Conservation (phyloP, 2,888 invertebrate genomes). For the Ypsolopha scabrella region DNA sequence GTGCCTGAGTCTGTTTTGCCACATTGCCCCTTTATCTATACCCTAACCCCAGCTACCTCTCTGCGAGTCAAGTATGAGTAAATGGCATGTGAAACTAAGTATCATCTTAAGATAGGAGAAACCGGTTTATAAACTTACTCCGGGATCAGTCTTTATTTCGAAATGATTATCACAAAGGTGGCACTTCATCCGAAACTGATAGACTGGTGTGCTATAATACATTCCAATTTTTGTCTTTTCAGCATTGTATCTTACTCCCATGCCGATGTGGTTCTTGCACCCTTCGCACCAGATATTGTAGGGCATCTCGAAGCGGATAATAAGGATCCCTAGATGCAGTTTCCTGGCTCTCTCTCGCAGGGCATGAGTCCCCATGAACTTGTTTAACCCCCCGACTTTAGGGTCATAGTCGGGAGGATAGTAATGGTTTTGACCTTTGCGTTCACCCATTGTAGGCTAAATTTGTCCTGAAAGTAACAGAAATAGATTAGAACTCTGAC, state of each 20-base stretch:
- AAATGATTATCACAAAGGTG: constrained; percentile 98
- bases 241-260: constrained; percentile 98
- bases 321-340: constrained; percentile 93
- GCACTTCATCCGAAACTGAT: constrained; percentile 99
- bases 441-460: constrained; percentile 86
- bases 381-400: constrained; percentile 92
- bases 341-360: constrained; percentile 96
- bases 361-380: constrained; percentile 95
- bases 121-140: constrained; percentile 70
- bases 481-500: too few species aligned
- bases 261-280: constrained; percentile 97
- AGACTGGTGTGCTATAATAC: constrained; percentile 98
- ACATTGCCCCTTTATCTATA: too few species aligned
- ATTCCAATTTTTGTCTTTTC: constrained; percentile 95
- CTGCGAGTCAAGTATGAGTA: too few species aligned
- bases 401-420: constrained; percentile 99
- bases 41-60: too few species aligned
- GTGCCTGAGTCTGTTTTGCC: too few species aligned
- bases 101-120: too few species aligned
- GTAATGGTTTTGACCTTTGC: constrained; percentile 97
- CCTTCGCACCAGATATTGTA: constrained; percentile 99
- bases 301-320: constrained; percentile 99
- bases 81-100: too few species aligned
- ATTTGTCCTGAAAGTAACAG: neutral
- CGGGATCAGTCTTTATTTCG: constrained; percentile 98